Evolutionary conservation across 2,888 invertebrate species (phyloP).

Genomic region (Hipparchia sbordonii): DNA sequence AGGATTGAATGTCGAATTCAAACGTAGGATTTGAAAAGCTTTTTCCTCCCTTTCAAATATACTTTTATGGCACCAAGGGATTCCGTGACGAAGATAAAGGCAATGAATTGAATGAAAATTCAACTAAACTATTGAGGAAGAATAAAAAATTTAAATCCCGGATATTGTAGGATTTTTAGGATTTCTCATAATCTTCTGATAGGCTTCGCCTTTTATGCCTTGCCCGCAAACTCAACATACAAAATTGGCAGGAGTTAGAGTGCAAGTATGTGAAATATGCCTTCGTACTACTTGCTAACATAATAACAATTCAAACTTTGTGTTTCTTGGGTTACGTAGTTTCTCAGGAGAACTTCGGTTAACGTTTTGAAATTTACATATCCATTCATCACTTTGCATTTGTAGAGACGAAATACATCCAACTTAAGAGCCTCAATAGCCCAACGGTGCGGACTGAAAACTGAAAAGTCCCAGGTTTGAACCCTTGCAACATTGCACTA

Average conservation of each 20-base stretch:
- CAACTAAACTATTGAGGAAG: slow-evolving; percentile 27
- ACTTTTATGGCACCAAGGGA: slow-evolving; percentile 35
- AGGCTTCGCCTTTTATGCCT: background rate
- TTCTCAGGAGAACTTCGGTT: too few relatives aligned
- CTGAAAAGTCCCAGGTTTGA: too few relatives aligned
- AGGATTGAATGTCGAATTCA: slow-evolving; percentile 17
- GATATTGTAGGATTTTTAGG: slow-evolving; percentile 4
- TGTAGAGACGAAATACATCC: too few relatives aligned
- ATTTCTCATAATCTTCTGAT: slow-evolving; percentile 9
- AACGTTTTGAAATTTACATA: too few relatives aligned
- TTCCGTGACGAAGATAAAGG: slow-evolving; percentile 29
- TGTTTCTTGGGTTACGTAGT: too few relatives aligned
- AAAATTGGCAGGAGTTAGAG: background rate
- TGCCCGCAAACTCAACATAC: background rate
- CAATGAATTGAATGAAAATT: slow-evolving; percentile 31
- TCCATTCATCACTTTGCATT: too few relatives aligned
- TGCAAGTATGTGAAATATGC: background rate
- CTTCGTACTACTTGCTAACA: too few relatives aligned
- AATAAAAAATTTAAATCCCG: slow-evolving; percentile 28
- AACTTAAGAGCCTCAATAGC: too few relatives aligned
- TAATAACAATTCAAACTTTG: too few relatives aligned
- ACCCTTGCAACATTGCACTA: too few relatives aligned
- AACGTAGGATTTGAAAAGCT: slow-evolving; percentile 21
- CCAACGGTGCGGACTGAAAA: too few relatives aligned
- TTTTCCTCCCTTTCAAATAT: slow-evolving; percentile 30